A percentile compares a stretch with the other conserved stretches of the same genome.
Evolutionary conservation across 2,797 vertebrate species (phyloP).

Genomic region (Hydrolagus colliei): DNA sequence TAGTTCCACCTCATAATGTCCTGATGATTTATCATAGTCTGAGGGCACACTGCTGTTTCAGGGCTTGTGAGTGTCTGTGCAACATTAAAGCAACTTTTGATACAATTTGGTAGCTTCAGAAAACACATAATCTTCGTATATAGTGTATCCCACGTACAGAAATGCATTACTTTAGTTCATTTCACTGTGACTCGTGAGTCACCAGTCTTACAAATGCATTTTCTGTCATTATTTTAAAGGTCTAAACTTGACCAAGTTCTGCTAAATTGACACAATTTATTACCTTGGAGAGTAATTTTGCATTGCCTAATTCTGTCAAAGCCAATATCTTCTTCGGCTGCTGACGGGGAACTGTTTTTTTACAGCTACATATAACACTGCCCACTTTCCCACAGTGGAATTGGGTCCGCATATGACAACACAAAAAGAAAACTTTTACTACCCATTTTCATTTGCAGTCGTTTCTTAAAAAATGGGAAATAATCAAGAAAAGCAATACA

Average conservation of each 20-base stretch:
- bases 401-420: neutral
- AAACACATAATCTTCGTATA: neutral
- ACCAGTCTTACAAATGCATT: neutral
- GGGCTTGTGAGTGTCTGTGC: too few species aligned
- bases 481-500: neutral
- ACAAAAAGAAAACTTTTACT: neutral
- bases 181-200: neutral
- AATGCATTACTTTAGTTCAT: neutral
- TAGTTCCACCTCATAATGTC: neutral
- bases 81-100: neutral
- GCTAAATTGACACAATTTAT: neutral
- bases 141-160: neutral
- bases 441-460: neutral
- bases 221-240: neutral
- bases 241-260: neutral
- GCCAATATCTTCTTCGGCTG: neutral
- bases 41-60: neutral
- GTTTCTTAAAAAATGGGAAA: neutral
- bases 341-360: neutral
- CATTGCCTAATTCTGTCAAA: slow-evolving; percentile 3
- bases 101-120: neutral
- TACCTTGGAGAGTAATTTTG: neutral
- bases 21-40: neutral
- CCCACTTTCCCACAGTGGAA: neutral
- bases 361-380: neutral